These are phyloP conservation scores for Apodemia mormo DNA, from an alignment of 2,888 invertebrate species.

Conservation along the genomic window DNA sequence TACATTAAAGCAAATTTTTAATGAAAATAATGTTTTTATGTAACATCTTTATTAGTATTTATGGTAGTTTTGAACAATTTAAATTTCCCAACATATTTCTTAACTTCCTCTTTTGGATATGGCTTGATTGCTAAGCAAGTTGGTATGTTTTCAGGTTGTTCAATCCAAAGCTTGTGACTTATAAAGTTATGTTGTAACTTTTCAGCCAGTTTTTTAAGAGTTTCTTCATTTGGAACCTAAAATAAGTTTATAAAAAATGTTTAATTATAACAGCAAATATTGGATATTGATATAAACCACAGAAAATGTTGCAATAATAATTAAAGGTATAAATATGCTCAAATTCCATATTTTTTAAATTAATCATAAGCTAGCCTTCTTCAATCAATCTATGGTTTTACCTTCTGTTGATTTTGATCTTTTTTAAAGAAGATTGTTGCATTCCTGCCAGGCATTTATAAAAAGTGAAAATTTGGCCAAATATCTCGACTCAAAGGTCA, in stretches of 20 bases:
- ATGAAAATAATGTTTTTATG: background rate
- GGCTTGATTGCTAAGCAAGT: slow-evolving; percentile 97
- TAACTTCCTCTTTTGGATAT: slow-evolving; percentile 91
- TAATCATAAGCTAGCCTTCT: too few relatives aligned
- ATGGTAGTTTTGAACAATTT: slow-evolving; percentile 86
- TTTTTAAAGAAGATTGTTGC: too few relatives aligned
- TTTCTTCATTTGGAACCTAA: slow-evolving; percentile 89
- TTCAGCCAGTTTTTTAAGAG: slow-evolving; percentile 85
- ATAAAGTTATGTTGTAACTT: slow-evolving; percentile 88
- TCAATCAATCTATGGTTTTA: too few relatives aligned
- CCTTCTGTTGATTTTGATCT: too few relatives aligned
- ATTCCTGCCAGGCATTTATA: background rate
- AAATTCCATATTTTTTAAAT: too few relatives aligned
- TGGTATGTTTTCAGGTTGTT: slow-evolving; percentile 97
- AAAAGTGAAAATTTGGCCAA: too few relatives aligned
- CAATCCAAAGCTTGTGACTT: slow-evolving; percentile 96
- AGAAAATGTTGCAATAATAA: too few relatives aligned
- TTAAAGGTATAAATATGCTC: too few relatives aligned
- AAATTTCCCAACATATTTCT: slow-evolving; percentile 92
- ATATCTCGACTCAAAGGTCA: too few relatives aligned
- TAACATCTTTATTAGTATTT: slow-evolving; percentile 1
- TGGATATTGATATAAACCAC: too few relatives aligned
- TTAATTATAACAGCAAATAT: too few relatives aligned
- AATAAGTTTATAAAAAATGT: slow-evolving; percentile 39
- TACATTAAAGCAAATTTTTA: background rate